A percentile compares a stretch with the other conserved stretches of the same genome.
Evolutionary conservation across 2,888 invertebrate genomes (phyloP).

Genomic region (Resseliella maxima): DNA sequence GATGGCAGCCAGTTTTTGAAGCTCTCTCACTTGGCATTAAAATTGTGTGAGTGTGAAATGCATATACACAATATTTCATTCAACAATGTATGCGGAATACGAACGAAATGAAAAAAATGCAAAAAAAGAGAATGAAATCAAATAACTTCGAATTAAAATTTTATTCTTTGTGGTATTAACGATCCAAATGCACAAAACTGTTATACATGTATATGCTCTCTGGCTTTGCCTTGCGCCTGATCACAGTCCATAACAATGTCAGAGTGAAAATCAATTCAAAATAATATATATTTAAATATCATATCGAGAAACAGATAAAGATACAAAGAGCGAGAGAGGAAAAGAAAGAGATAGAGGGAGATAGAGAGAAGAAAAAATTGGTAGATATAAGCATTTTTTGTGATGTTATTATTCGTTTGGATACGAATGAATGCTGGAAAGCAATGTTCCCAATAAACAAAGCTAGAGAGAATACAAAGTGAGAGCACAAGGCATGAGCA

Average conservation of each 20-base stretch:
- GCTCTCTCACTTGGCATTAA: background rate
- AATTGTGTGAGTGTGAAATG: constrained; percentile 44
- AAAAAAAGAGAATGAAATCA: background rate
- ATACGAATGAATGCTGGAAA: background rate
- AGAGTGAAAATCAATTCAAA: background rate
- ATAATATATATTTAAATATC: no score
- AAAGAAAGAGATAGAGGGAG: no score
- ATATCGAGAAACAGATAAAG: no score
- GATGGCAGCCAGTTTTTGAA: constrained; percentile 26
- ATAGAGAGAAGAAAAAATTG: no score
- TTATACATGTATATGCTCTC: background rate
- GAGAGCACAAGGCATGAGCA: background rate
- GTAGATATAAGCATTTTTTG: no score
- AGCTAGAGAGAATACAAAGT: background rate
- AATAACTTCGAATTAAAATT: constrained; percentile 28
- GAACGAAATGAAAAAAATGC: background rate
- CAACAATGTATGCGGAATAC: background rate
- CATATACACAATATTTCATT: constrained; percentile 33
- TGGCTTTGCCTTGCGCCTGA: background rate
- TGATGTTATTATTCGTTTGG: background rate
- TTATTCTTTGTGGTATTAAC: background rate
- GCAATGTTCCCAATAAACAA: background rate
- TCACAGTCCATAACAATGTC: background rate
- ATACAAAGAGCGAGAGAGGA: no score
- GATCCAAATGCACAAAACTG: background rate